These are phyloP conservation scores for Alethe diademata DNA, from an alignment of 2,113 vertebrate species.

Conservation along the genomic window DNA sequence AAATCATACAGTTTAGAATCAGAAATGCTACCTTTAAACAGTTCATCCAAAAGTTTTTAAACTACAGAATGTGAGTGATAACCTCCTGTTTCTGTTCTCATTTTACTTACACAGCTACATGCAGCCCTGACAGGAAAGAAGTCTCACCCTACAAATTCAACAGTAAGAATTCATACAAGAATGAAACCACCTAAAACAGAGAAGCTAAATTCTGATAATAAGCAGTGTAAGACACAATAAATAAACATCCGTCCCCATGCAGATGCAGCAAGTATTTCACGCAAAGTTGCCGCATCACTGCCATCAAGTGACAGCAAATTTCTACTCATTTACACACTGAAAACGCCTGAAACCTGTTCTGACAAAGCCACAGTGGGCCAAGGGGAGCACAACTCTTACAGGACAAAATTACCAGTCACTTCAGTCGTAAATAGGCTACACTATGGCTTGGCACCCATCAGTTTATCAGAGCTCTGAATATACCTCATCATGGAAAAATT, in stretches of 20 bases:
- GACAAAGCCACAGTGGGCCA: neutral
- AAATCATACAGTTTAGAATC: neutral
- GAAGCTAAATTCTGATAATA: neutral
- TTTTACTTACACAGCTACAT: neutral
- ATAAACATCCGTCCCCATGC: neutral
- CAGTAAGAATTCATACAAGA: neutral
- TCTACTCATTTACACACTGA: accelerated
- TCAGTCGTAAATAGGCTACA: accelerated
- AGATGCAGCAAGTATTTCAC: neutral
- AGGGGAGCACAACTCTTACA: neutral
- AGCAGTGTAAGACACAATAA: neutral
- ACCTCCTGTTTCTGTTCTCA: neutral
- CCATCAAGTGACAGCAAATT: neutral
- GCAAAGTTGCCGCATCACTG: neutral
- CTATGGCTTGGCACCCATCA: neutral
- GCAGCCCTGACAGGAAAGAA: neutral
- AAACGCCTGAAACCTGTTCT: neutral
- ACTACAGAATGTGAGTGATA: neutral
- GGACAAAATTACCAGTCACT: neutral
- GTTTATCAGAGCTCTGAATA: neutral
- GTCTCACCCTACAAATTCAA: neutral
- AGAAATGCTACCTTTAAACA: neutral
- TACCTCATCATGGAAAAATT: neutral
- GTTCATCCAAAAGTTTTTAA: neutral
- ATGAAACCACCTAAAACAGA: neutral